phyloP scores from a whole-genome alignment of 2,888 invertebrate genomes.

The Spilosoma lubricipeda region DNA sequence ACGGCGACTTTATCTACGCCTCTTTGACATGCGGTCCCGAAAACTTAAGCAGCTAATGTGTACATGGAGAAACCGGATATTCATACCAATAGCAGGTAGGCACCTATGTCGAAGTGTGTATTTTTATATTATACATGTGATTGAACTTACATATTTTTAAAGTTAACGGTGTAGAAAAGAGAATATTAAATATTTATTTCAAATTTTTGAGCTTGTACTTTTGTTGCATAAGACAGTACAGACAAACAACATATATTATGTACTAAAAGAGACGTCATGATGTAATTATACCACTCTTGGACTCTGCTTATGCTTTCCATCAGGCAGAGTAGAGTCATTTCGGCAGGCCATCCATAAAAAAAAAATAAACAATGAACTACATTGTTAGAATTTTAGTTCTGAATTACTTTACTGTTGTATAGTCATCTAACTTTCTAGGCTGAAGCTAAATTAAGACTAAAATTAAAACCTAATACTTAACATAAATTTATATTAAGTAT shows the following conservation, averaged over 20 bases:
- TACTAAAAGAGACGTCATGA: not conserved
- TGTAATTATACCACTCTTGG: too few relatives aligned
- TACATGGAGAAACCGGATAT: slow-evolving; percentile 20
- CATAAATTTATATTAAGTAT: not conserved
- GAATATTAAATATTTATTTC: too few relatives aligned
- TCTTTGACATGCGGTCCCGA: slow-evolving; percentile 68
- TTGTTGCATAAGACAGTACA: not conserved
- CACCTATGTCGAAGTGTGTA: not conserved
- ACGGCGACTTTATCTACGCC: slow-evolving; percentile 78
- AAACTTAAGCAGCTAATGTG: slow-evolving; percentile 67
- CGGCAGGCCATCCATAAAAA: too few relatives aligned
- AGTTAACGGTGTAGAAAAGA: not conserved
- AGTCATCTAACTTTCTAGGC: not conserved
- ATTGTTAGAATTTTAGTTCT: too few relatives aligned
- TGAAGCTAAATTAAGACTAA: not conserved
- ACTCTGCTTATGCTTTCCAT: too few relatives aligned
- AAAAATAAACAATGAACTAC: too few relatives aligned
- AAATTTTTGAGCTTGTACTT: too few relatives aligned
- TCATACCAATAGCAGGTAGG: slow-evolving; percentile 11
- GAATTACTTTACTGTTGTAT: too few relatives aligned
- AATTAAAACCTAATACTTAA: not conserved
- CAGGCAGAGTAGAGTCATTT: too few relatives aligned
- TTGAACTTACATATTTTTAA: not conserved
- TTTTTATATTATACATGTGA: not conserved
- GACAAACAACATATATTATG: not conserved